A percentile compares a stretch with the other conserved stretches of the same genome.
Conservation (phyloP, 2,797 vertebrate genomes). For the Darevskia mixta region DNA sequence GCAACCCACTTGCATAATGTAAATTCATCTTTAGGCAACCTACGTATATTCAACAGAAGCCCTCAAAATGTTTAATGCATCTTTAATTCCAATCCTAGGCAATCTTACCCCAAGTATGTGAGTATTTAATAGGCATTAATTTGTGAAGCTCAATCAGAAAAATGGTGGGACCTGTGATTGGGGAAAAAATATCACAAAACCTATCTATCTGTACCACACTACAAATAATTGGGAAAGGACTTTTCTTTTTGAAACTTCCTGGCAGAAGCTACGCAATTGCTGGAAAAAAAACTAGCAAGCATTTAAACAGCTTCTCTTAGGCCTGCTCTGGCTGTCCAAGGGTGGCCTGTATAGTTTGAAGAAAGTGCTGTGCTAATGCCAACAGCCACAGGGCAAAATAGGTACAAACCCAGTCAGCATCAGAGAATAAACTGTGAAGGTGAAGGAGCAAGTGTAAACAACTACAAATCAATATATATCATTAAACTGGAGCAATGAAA, state of each 20-base stretch:
- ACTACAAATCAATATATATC: background rate
- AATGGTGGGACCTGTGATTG: background rate
- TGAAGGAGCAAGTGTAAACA: background rate
- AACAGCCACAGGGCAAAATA: background rate
- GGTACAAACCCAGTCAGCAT: background rate
- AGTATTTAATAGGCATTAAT: slow-evolving; percentile 13
- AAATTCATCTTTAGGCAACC: slow-evolving; percentile 32
- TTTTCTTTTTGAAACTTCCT: background rate
- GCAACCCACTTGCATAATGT: background rate
- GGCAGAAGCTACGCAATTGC: background rate
- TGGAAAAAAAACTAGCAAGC: background rate
- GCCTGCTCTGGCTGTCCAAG: background rate
- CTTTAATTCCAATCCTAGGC: background rate
- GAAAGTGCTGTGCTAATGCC: background rate
- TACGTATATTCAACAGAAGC: slow-evolving; percentile 8
- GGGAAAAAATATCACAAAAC: background rate
- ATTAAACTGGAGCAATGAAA: background rate
- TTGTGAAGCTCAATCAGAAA: background rate
- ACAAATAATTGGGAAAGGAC: background rate
- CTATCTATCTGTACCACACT: background rate
- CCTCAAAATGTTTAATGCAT: background rate
- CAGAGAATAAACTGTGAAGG: background rate
- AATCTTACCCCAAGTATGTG: slow-evolving; percentile 21
- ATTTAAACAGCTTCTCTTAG: background rate
- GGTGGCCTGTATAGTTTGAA: background rate